Evolutionary conservation across 1,140 invertebrate species (phyloP).

Genomic region (Tetragnatha versicolor): DNA sequence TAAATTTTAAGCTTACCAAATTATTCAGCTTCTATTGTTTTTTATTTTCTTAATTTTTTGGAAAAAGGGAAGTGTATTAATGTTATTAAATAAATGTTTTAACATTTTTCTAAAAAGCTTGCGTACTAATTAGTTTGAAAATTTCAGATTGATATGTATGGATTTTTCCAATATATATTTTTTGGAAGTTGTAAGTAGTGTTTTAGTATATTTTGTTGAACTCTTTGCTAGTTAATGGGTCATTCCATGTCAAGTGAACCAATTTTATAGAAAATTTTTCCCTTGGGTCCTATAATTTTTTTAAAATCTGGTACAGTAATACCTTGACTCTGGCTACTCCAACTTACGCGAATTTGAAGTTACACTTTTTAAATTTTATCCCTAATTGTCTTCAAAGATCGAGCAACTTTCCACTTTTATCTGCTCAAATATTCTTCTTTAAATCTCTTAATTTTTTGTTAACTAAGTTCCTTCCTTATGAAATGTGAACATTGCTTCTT

Average conservation of each 20-base stretch:
- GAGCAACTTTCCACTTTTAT: too few species aligned
- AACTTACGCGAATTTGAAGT: neutral
- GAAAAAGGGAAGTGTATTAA: neutral
- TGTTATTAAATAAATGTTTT: neutral
- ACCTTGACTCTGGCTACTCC: neutral
- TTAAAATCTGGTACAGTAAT: neutral
- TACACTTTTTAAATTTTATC: neutral
- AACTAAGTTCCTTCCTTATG: too few species aligned
- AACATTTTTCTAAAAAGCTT: neutral
- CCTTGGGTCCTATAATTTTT: neutral
- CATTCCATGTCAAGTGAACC: too few species aligned
- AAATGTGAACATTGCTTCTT: too few species aligned
- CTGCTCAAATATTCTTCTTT: neutral
- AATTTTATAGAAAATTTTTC: neutral
- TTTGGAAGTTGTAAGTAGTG: constrained; percentile 22
- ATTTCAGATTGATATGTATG: constrained; percentile 25
- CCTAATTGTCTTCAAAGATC: too few species aligned
- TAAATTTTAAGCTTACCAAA: neutral
- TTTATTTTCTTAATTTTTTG: neutral
- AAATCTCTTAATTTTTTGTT: neutral
- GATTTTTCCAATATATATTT: constrained; percentile 18
- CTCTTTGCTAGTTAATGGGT: too few species aligned
- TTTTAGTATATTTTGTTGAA: too few species aligned
- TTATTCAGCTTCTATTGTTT: neutral
- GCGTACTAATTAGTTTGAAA: too few species aligned